Evolutionary conservation across 2,797 vertebrate genomes (phyloP).

Genomic region (Acrocephalus scirpaceus): DNA sequence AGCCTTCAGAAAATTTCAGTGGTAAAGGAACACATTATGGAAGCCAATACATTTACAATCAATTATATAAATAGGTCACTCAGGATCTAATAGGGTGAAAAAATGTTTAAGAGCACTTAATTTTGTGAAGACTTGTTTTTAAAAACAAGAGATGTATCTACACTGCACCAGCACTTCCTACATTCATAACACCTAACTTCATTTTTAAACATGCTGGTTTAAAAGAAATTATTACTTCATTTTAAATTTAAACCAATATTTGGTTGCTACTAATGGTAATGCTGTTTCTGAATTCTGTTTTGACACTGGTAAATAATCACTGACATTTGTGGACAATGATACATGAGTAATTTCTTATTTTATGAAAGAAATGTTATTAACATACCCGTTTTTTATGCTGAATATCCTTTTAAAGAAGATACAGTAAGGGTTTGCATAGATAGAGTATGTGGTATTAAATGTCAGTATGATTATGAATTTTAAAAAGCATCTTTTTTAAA

Average conservation of each 20-base stretch:
- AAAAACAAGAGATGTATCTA: slow-evolving; percentile 24
- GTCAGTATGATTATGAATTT: slow-evolving; percentile 16
- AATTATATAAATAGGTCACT: background rate
- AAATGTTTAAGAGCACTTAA: slow-evolving; percentile 79
- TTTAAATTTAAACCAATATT: slow-evolving; percentile 35
- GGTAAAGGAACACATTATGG: background rate
- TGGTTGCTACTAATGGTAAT: slow-evolving; percentile 17
- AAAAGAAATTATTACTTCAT: slow-evolving; percentile 18
- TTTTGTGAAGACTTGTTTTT: slow-evolving; percentile 47
- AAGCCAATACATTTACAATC: slow-evolving; percentile 17
- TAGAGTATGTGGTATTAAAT: slow-evolving; percentile 31
- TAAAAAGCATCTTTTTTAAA: slow-evolving; percentile 44
- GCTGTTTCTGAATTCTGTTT: slow-evolving; percentile 1
- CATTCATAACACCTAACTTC: slow-evolving; percentile 34
- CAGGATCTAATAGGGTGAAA: slow-evolving; percentile 33
- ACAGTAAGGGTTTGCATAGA: slow-evolving; percentile 71
- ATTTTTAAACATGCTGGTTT: slow-evolving; percentile 26
- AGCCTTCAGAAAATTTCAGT: background rate
- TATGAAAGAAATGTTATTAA: slow-evolving; percentile 12
- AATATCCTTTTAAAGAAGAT: slow-evolving; percentile 17
- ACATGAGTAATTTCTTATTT: background rate
- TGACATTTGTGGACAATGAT: background rate
- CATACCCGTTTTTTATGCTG: slow-evolving; percentile 45
- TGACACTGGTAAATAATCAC: background rate
- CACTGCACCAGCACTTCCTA: slow-evolving; percentile 38